Evolutionary conservation across 2,113 vertebrate genomes (phyloP), one percentile per base, ranked within the genome.

Genomic region (Canis aureus): DNA sequence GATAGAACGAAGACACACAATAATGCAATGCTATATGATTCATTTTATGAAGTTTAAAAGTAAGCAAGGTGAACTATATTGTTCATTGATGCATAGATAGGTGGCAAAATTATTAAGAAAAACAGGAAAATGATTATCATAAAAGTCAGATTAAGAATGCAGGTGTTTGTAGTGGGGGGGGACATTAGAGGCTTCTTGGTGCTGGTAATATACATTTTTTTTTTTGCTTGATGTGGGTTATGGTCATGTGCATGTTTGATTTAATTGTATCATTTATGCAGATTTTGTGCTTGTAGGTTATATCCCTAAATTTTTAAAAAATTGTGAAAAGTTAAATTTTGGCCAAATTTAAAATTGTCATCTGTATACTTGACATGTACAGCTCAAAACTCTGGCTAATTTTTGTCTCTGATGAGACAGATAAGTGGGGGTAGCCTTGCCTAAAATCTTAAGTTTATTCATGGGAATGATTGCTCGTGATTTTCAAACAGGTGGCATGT

Each of bases 401-500:
- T n/a, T 79, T 51, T 79, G 51, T n/a, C n/a, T 79, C 76, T n/a
- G 16, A 53, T 51, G 60, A 88, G 53, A 80, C 6, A 49, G 53
- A 35, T 55, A 38, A 55, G 22, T 12, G 43, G n/a, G 4, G 0
- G 10, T 3, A 10, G 59, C 29, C 49, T 10, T 17, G 8, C 67
- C 10, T 35, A 53, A 43, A 12, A 35, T 3, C 53, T 71, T 69
- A 29, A 12, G 22, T 38, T 73, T 55, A 15, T 11, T 25, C 51
- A 0, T 1, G 23, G 43, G n/a, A 69, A 76, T 15, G 62, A 19
- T 0, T 71, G 38, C 11, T 29, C 12, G 20, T 38, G 73, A 27
- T 13, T 59, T 62, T 20, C 4, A n/a, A 85, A 43, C 2, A 22
- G 35, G 20, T 15, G 11, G 32, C 32, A 3, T 0, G 1, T 5